phyloP scores from a whole-genome alignment of 1,140 invertebrate genomes.

The Drosophila funebris region DNA sequence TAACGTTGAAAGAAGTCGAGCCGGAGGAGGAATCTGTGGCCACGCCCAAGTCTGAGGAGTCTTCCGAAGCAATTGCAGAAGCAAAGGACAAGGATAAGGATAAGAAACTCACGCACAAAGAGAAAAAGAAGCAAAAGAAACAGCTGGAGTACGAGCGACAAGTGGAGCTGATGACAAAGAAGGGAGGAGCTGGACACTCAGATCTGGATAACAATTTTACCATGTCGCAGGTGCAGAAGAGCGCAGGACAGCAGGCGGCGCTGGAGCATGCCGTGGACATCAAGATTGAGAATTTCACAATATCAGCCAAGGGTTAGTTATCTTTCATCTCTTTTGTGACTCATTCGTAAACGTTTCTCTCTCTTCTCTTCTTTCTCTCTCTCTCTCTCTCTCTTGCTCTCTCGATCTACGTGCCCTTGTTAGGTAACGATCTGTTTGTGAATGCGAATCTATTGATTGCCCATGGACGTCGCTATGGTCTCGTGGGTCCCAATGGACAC shows the following conservation, averaged over 20 bases:
- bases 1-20: background rate
- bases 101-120: constrained; percentile 95
- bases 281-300: constrained; percentile 99
- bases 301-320: constrained; percentile 96
- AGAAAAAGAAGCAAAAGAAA: constrained; percentile 97
- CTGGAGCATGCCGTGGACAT: constrained; percentile 98
- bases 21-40: constrained; percentile 24
- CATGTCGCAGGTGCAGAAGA: constrained; percentile 96
- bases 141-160: constrained; percentile 96
- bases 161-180: constrained; percentile 94
- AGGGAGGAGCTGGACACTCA: constrained; percentile 93
- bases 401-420: too few relatives aligned
- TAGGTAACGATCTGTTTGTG: constrained; percentile 97
- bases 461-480: constrained; percentile 96
- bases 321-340: background rate
- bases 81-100: constrained; percentile 81
- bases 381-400: background rate
- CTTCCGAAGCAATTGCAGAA: constrained; percentile 32
- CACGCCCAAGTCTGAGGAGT: constrained; percentile 49
- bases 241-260: constrained; percentile 91
- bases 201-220: constrained; percentile 97
- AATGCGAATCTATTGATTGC: constrained; percentile 98
- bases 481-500: constrained; percentile 99
- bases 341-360: background rate
- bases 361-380: background rate